Evolutionary conservation across 2,797 vertebrate genomes (phyloP), one percentile per base, ranked within the genome.

Genomic region (Sebastes oblongus): DNA sequence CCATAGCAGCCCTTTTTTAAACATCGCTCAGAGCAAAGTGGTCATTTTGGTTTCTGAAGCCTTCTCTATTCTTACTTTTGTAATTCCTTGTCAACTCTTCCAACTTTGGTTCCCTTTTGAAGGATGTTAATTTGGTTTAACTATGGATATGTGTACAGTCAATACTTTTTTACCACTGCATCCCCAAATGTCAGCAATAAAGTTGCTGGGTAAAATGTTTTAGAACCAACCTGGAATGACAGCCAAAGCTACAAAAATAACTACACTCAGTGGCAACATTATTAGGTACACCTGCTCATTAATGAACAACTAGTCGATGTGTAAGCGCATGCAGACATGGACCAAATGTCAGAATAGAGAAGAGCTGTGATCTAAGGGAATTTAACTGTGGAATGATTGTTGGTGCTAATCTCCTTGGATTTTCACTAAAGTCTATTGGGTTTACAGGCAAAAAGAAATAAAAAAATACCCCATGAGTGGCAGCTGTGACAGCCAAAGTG

Each of bases 41-140:
- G 66, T 65, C 42, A 60, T 58, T 75, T 82, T 82, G 34, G 77
- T 84, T 54, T 73, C 20, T 65, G 42, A 72, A 58, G 56, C 46
- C 11, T 18, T 77, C 30, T 77, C 30, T 18, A 52, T 12, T 56
- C 6, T 65, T 61, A 36, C 5, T 29, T 61, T 25, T 55, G 12
- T 4, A 22, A 60, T 66, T 69, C 36, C 71, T 56, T 62, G 24
- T 73, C 52, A 55, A 12, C 30, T 64, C 32, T 56, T 29, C 39
- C 30, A 76, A 70, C 71, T 83, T 76, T 84, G 76, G 75, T 83
- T 85, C 65, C 30, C 24, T 54, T 65, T 66, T 61, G 27, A 70
- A 61, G 3, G 8, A 56, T 30, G n/a, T 52, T 5, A 29, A 64
- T 59, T 46, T 62, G n/a, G 39, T 50, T 73, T 3, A 56, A 64